Evolutionary conservation across 2,113 vertebrate genomes (phyloP), one percentile per base, ranked within the genome.

Genomic region (Apus apus): DNA sequence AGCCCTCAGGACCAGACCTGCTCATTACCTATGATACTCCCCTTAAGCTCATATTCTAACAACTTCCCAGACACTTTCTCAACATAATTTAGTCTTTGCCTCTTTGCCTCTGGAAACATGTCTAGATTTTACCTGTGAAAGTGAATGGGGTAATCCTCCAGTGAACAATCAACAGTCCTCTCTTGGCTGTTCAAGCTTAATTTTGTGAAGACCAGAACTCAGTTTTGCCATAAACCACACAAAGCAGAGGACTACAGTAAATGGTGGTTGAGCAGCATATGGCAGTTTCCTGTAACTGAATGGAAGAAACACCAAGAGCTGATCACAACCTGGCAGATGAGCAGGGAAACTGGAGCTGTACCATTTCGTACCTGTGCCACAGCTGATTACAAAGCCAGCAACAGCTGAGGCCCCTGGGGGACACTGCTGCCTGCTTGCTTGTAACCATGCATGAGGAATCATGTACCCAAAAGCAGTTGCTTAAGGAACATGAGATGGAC

Each of bases 401-500:
- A 10, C 36, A 38, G 50, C 56, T 48, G 34, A 23, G 26, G 45
- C 50, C 30, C 34, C 8, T 27, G 27, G 50, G 23, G 17, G 64
- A 43, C 30, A 6, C 11, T 8, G 13, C 60, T 65, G 43, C 48
- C 36, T 5, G 8, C 32, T 38, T 25, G 68, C 64, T 54, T 4
- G 1, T 6, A 48, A 26, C 5, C 40, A 45, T 54, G 15, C 16
- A 9, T 0, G 0, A 61, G 32, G 38, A 38, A 38, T 38, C 38
- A 38, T 38, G 38, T 38, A 38, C 38, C 38, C 43, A 34, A 48
- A 67, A 77, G 19, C 19, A 38, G 48, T 1, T 17, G 14, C 45
- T 58, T 21, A 46, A 57, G 18, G 11, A 25, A 56, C 46, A 15
- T 1, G 9, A 74, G 10, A 51, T 0, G 1, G 25, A 43, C 19